Conservation (phyloP, 1,140 invertebrate genomes). For the Aphelenchoides fujianensis region DNA sequence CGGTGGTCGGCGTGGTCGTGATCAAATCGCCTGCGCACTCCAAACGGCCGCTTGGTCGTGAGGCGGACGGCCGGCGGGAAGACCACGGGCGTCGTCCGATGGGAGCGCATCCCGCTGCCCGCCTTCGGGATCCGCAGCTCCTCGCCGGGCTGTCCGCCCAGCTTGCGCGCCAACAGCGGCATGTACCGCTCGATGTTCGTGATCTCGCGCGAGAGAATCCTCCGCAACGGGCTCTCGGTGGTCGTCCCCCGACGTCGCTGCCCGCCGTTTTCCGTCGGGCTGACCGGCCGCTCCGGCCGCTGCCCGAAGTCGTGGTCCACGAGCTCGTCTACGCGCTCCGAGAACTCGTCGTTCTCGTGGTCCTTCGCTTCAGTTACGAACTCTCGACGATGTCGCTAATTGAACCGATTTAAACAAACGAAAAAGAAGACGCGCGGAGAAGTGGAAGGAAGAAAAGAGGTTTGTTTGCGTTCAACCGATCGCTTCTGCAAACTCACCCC, state of each 20-base stretch:
- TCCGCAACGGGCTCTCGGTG: neutral
- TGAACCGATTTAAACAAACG: conserved; percentile 5
- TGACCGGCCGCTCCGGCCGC: too few relatives aligned
- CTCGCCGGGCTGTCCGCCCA: neutral
- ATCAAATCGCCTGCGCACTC: neutral
- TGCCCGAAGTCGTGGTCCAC: too few relatives aligned
- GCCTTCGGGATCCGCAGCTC: neutral
- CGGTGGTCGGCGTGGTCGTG: neutral
- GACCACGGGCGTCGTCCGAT: neutral
- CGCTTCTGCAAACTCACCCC: neutral
- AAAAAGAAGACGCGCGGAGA: too few relatives aligned
- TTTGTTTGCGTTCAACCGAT: too few relatives aligned
- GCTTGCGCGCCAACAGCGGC: conserved; percentile 7
- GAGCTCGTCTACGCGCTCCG: too few relatives aligned
- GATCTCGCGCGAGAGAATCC: conserved; percentile 12
- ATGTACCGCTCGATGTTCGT: conserved; percentile 19
- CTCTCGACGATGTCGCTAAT: neutral
- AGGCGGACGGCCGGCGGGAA: neutral
- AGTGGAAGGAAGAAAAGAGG: too few relatives aligned
- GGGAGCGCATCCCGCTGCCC: neutral
- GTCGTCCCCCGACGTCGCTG: neutral
- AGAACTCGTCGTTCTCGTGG: too few relatives aligned
- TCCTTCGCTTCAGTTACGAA: neutral
- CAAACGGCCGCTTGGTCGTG: neutral
- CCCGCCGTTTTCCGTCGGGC: neutral